Base-by-base conservation (phyloP, 2,888 invertebrate genomes). In the Branchellion lobata region DNA sequence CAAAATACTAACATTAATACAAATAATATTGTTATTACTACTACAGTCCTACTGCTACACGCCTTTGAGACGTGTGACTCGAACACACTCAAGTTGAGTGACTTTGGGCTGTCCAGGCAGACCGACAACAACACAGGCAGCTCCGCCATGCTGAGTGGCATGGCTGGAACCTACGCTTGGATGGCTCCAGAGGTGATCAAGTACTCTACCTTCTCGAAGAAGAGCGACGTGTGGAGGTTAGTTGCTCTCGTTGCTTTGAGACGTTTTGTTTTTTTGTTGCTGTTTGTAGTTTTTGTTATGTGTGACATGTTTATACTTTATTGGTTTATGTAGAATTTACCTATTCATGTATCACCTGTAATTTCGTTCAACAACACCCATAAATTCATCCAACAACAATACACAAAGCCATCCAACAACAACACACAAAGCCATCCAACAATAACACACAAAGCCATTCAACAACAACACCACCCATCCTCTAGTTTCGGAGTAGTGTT, bases 151-250 rank as follows among this genome's bases (percentile, higher is more conserved):
- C 96, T 97, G 96, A 96, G 96, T 31, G 94, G 95, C 14, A 57
- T 57, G 33, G 96, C 96, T 36, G 97, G 97, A 81, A 97, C 97
- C 0, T 97, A 96, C 88, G 96, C 96, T 76, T 75, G 98, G 98
- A 97, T 99, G 96, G 93, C 96, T 0, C 97, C 97, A 2, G 99
- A 99, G 88, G 95, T 96, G 36, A 89, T 98, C 14, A 92, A 94
- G 18, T 96, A 97, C 86, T 96, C 97, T 0, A 93, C 96, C 0
- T 99, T 97, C 87, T 95, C 96, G 0, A 93, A 93, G 79, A 95
- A 96, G 86, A 94, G 95, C 0, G 98, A 98, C 87, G 95, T 97
- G 0, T 97, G 97, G 97, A 96, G 96, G 88, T 88, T 69, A 11
- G 69, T n/a, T n/a, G n/a, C n/a, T n/a, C n/a, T n/a, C n/a, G n/a